Conservation (phyloP, 92 coral and sea anemone genomes). For the Pocillopora grandis region DNA sequence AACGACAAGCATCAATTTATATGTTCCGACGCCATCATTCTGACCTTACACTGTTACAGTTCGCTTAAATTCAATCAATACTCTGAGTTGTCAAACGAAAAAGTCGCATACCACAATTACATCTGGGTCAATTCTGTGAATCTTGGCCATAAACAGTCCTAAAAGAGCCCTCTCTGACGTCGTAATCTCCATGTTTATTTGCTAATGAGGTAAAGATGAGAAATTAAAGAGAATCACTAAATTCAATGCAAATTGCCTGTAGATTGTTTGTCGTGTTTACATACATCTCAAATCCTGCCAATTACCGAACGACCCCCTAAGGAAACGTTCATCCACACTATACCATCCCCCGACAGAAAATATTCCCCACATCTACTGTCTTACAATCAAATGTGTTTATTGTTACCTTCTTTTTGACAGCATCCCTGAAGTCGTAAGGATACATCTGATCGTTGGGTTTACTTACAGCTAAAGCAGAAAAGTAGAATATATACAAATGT, state of each 20-base stretch:
- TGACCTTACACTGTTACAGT: too few species aligned
- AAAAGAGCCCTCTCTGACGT: constrained; percentile 88
- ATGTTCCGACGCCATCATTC: too few species aligned
- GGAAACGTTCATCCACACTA: too few species aligned
- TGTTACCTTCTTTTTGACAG: constrained; percentile 76
- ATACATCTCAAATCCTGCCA: too few species aligned
- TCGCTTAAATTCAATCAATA: too few species aligned
- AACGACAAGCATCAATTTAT: not conserved
- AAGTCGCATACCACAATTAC: constrained; percentile 83
- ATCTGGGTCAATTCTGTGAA: constrained; percentile 94
- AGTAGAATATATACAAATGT: not conserved
- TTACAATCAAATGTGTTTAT: too few species aligned
- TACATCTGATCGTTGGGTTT: constrained; percentile 91
- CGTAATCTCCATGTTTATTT: constrained; percentile 86
- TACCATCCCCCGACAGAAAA: too few species aligned
- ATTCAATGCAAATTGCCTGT: too few species aligned
- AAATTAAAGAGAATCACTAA: not conserved
- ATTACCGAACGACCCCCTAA: too few species aligned
- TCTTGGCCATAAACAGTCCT: constrained; percentile 92
- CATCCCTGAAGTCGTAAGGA: constrained; percentile 91
- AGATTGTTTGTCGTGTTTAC: too few species aligned
- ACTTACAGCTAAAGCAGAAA: constrained; percentile 70
- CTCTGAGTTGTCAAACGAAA: too few species aligned
- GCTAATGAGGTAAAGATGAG: constrained; percentile 45
- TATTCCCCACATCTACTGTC: too few species aligned